Evolutionary conservation across 2,888 invertebrate genomes (phyloP), one percentile per base, ranked within the genome.

Genomic region (Julus scanicus): DNA sequence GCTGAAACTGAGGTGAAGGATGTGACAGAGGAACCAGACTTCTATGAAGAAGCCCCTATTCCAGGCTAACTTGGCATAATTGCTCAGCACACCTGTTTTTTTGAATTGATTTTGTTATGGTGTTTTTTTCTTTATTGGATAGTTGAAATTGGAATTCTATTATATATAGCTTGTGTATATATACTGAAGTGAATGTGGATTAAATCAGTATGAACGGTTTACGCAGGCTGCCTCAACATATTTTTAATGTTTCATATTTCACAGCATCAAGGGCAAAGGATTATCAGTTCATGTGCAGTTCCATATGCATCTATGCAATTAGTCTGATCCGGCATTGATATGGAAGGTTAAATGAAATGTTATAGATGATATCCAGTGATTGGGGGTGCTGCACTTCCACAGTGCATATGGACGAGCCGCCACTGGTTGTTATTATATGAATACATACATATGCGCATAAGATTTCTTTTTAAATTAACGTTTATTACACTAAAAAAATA

Each of bases 1-100:
- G 95, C 53, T n/a, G 86, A 87, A 53, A 37, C 87, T 94, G 96
- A 96, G 92, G 95, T 95, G 90, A 96, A 96, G 90, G 95, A 92
- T 88, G 94, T 94, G 90, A 97, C 96, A 91, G 96, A 97, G 92
- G 98, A 98, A 92, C 97, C 97, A 11, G 98, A 98, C 93, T 98
- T 98, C 94, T 98, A 98, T 92, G 96, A 96, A 91, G 96, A 97
- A 93, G 97, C 97, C 89, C 96, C 92, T 90, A 92, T 92, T 91
- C 92, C 92, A 6, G 91, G 91, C 88, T 92, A 91, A 90, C 63
- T 89, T n/a, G 8, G 6, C 84, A 40, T 37, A 84, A 40, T 84
- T 48, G 40, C 17, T 40, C 40, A 37, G 2, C 39, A 84, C n/a
- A 84, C 17, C 17, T 37, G 17, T 84, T 84, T 84, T 37, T 15